Base-by-base conservation (phyloP, 2,888 invertebrate genomes). In the Pristionchus entomophagus region DNA sequence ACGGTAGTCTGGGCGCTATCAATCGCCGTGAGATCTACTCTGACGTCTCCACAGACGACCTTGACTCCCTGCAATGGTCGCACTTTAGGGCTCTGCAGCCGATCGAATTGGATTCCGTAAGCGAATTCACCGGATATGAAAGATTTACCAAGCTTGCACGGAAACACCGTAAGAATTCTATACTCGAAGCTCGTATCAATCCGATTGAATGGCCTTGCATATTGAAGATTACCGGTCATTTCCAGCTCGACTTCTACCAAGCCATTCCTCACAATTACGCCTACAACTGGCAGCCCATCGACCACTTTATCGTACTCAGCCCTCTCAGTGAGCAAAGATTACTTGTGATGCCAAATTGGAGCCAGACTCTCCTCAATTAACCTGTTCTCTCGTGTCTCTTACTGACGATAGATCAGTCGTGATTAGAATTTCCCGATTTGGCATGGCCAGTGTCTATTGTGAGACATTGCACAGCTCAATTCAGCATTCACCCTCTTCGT, bases 181-280 rank as follows among this genome's bases (percentile, higher is more conserved):
- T n/a, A n/a, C n/a, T n/a, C n/a, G n/a, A n/a, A n/a, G n/a, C n/a
- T n/a, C n/a, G n/a, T n/a, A n/a, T n/a, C n/a, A n/a, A n/a, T n/a
- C n/a, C n/a, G n/a, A n/a, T n/a, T n/a, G n/a, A n/a, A n/a, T n/a
- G n/a, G n/a, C n/a, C n/a, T n/a, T n/a, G n/a, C n/a, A n/a, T n/a
- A n/a, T n/a, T n/a, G n/a, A n/a, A n/a, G n/a, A n/a, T n/a, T n/a
- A n/a, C n/a, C n/a, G 17, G 29, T 10, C 6, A 1, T 73, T 38
- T 69, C 19, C 3, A 73, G 73, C 73, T 73, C 26, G 73, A 73
- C 41, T 73, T 73, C 41, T 73, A 73, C 45, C 73, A 73, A 45
- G 73, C 73, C 14, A 45, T 73, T 73, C 73, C 73, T 41, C 73
- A 73, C 10, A 73, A 73, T 14, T 45, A 73, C 38, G 41, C n/a